Evolutionary conservation across 2,113 vertebrate species (phyloP).

Genomic region (Lophotis ruficrista): DNA sequence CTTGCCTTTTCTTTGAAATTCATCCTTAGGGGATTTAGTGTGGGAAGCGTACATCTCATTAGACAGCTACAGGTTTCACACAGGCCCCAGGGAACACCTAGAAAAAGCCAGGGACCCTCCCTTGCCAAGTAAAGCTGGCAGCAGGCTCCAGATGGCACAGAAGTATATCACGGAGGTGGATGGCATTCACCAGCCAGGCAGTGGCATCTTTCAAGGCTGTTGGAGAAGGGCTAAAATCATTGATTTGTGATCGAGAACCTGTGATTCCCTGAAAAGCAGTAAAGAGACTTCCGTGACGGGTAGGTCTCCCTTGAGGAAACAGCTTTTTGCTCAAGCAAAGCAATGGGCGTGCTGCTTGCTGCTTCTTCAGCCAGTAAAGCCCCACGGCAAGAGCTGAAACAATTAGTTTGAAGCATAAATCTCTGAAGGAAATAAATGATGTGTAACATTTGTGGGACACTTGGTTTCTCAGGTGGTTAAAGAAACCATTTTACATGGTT

Average conservation of each 20-base stretch:
- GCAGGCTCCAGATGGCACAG: not conserved
- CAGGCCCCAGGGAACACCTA: not conserved
- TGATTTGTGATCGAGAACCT: not conserved
- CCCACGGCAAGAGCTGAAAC: not conserved
- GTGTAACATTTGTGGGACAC: not conserved
- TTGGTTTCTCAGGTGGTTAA: not conserved
- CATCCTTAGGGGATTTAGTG: not conserved
- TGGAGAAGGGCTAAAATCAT: not conserved
- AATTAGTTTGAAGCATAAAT: not conserved
- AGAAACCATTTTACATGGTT: not conserved
- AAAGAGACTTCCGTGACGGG: fast-evolving
- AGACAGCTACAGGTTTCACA: not conserved
- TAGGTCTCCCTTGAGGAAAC: not conserved
- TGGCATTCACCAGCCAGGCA: not conserved
- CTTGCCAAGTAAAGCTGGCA: not conserved
- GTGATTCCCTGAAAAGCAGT: not conserved
- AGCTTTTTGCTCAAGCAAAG: not conserved
- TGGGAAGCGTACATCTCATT: not conserved
- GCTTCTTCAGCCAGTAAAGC: not conserved
- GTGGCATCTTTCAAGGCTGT: not conserved
- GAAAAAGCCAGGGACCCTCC: not conserved
- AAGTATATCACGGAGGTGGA: fast-evolving
- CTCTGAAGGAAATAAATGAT: not conserved
- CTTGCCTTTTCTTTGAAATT: not conserved
- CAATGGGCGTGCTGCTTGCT: not conserved